These are phyloP conservation scores for Platypus cylindrus DNA, from an alignment of 2,888 invertebrate species.

Conservation along the genomic window DNA sequence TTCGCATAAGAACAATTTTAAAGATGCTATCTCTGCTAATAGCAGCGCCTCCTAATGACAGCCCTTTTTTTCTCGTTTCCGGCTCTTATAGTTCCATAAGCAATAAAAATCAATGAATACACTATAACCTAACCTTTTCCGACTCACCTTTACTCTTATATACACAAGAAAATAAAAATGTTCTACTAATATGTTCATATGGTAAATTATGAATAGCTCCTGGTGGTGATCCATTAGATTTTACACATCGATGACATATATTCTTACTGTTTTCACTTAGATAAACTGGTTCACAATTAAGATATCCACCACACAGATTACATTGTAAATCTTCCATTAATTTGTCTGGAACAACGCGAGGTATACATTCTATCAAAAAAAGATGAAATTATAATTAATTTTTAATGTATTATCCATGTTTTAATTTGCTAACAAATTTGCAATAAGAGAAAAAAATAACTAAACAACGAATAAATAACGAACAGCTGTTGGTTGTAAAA, in stretches of 20 bases:
- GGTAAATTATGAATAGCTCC: slow-evolving; percentile 23
- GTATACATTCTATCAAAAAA: slow-evolving; percentile 23
- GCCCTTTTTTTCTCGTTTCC: no score
- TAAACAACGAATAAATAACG: no score
- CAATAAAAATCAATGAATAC: no score
- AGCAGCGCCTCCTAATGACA: no score
- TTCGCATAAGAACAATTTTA: no score
- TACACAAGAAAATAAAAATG: slow-evolving; percentile 29
- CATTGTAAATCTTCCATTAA: slow-evolving; percentile 27
- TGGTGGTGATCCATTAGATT: slow-evolving; percentile 22
- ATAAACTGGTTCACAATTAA: slow-evolving; percentile 28
- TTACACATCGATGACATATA: slow-evolving; percentile 29
- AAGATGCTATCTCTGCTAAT: no score
- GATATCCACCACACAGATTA: slow-evolving; percentile 26
- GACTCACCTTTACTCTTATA: slow-evolving; percentile 18
- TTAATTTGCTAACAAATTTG: no score
- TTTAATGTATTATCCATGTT: no score
- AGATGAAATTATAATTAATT: slow-evolving; percentile 4
- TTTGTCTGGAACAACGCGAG: slow-evolving; percentile 24
- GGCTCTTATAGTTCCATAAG: no score
- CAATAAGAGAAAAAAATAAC: no score
- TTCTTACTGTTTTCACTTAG: slow-evolving; percentile 25
- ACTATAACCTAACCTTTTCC: no score
- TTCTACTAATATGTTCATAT: slow-evolving; percentile 26
- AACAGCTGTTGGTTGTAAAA: no score